Conservation (phyloP, 2,797 vertebrate species). For the Sebastes kiyomatsui region DNA sequence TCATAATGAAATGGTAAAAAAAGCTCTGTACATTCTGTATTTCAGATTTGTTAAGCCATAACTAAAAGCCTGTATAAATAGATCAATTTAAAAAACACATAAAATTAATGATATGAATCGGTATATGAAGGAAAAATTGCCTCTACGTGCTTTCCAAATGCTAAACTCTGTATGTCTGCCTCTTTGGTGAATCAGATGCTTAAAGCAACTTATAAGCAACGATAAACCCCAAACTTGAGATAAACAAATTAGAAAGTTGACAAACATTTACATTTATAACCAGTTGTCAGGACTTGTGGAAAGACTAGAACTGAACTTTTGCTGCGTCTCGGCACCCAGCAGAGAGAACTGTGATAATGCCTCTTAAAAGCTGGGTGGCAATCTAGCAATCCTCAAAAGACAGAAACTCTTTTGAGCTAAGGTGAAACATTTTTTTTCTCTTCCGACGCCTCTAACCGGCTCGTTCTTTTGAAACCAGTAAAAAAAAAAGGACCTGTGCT, state of each 20-base stretch:
- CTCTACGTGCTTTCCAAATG: background rate
- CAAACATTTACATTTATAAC: conserved; percentile 6
- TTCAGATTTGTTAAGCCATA: background rate
- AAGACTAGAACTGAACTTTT: conserved; percentile 26
- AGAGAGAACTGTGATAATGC: conserved; percentile 48
- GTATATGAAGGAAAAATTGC: background rate
- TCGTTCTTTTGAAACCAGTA: conserved; percentile 68
- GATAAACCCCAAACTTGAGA: background rate
- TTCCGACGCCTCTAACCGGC: conserved; percentile 21
- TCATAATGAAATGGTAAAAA: background rate
- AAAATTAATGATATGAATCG: conserved; percentile 1
- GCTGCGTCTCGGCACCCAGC: conserved; percentile 28
- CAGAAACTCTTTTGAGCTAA: conserved; percentile 54
- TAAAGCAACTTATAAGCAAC: background rate
- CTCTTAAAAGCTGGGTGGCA: conserved; percentile 51
- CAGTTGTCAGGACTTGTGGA: background rate
- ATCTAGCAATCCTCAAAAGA: conserved; percentile 54
- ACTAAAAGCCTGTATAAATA: background rate
- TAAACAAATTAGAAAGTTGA: background rate
- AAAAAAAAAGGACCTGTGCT: conserved; percentile 61
- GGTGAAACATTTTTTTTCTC: conserved; percentile 40
- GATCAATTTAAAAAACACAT: conserved; percentile 2
- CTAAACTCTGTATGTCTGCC: background rate
- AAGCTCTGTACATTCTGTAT: background rate
- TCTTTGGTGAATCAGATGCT: conserved; percentile 2